Evolutionary conservation across 2,888 invertebrate species (phyloP).

Genomic region (Baccha elongata): DNA sequence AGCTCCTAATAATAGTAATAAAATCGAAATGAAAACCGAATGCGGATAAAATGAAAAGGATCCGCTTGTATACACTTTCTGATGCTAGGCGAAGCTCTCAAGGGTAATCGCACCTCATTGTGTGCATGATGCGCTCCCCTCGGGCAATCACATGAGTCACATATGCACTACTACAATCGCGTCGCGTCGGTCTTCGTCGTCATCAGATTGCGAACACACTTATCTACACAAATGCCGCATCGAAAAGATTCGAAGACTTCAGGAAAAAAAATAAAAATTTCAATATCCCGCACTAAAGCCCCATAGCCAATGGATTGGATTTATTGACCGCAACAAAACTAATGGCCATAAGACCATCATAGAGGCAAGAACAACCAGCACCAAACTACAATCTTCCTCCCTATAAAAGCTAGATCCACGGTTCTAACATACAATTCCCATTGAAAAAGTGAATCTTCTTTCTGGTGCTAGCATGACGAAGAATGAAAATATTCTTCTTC

Average conservation of each 20-base stretch:
- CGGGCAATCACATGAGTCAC: slow-evolving; percentile 46
- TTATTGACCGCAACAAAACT: slow-evolving; percentile 73
- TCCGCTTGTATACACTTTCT: background rate
- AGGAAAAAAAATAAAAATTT: slow-evolving; percentile 48
- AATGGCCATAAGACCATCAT: slow-evolving; percentile 61
- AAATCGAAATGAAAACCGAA: slow-evolving; percentile 64
- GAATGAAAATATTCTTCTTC: slow-evolving; percentile 63
- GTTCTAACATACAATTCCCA: slow-evolving; percentile 40
- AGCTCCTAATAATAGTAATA: slow-evolving; percentile 72
- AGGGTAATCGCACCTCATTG: slow-evolving; percentile 58
- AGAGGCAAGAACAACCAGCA: slow-evolving; percentile 33
- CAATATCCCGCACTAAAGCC: slow-evolving; percentile 72
- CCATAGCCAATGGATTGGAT: slow-evolving; percentile 74
- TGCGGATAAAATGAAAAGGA: slow-evolving; percentile 50
- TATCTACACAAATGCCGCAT: slow-evolving; percentile 57
- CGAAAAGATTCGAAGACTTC: background rate
- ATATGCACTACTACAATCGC: background rate
- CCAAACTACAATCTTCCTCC: background rate
- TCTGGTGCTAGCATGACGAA: slow-evolving; percentile 35
- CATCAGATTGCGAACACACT: slow-evolving; percentile 36
- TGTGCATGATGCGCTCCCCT: slow-evolving; percentile 38
- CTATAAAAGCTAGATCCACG: background rate
- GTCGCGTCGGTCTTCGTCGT: background rate
- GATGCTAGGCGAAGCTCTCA: slow-evolving; percentile 25
- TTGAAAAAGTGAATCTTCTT: slow-evolving; percentile 66